Evolutionary conservation across 1,140 invertebrate species (phyloP).

Genomic region (Dendrolimus kikuchii): DNA sequence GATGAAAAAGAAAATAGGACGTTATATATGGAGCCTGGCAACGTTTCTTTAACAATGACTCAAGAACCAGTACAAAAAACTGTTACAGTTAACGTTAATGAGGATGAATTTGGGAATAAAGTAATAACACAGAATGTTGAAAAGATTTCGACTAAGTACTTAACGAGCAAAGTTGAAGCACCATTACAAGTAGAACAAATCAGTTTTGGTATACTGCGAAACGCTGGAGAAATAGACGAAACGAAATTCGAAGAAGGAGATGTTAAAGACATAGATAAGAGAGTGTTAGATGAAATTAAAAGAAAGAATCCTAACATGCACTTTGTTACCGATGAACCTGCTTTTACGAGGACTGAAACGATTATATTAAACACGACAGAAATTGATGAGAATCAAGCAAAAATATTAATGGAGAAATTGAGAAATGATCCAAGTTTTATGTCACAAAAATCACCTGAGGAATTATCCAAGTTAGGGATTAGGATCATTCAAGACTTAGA

Average conservation of each 20-base stretch:
- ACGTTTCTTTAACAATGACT: slow-evolving; percentile 58
- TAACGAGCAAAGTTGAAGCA: slow-evolving; percentile 51
- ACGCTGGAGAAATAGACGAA: slow-evolving; percentile 42
- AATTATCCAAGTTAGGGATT: slow-evolving; percentile 54
- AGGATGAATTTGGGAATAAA: slow-evolving; percentile 70
- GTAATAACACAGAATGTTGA: slow-evolving; percentile 68
- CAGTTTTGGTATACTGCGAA: slow-evolving; percentile 61
- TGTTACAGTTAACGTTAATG: slow-evolving; percentile 64
- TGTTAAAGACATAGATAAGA: slow-evolving; percentile 57
- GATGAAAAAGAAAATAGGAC: slow-evolving; percentile 53
- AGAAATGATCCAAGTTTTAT: slow-evolving; percentile 64
- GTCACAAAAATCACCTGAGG: slow-evolving; percentile 55
- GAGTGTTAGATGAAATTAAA: slow-evolving; percentile 61
- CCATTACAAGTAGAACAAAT: slow-evolving; percentile 67
- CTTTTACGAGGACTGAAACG: slow-evolving; percentile 64
- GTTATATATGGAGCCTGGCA: slow-evolving; percentile 59
- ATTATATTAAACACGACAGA: slow-evolving; percentile 62
- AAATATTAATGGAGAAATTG: slow-evolving; percentile 59
- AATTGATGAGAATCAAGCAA: slow-evolving; percentile 60
- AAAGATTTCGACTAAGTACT: slow-evolving; percentile 55
- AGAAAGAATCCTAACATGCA: slow-evolving; percentile 64
- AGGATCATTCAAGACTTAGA: slow-evolving; percentile 57
- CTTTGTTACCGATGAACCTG: slow-evolving; percentile 56
- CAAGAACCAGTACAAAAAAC: slow-evolving; percentile 66
- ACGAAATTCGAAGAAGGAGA: slow-evolving; percentile 59